These are phyloP conservation scores for Psittacula echo DNA, from an alignment of 2,797 vertebrate species.

Conservation along the genomic window DNA sequence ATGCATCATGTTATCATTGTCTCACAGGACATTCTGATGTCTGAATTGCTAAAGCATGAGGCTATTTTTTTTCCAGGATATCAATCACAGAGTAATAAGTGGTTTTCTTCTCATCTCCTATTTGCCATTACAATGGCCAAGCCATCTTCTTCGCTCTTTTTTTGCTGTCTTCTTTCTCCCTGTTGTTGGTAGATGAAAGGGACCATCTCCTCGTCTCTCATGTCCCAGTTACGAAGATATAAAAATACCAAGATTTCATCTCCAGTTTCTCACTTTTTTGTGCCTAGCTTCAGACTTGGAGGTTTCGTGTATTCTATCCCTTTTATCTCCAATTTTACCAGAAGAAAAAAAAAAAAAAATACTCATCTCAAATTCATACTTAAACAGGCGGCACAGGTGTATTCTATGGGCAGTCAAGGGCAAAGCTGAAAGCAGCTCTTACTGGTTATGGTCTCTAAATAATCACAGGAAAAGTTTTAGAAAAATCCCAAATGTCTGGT, in stretches of 20 bases:
- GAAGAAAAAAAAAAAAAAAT: background rate
- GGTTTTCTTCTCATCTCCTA: background rate
- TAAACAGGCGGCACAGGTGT: background rate
- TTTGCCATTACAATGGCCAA: background rate
- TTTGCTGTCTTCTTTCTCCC: background rate
- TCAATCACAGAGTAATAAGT: background rate
- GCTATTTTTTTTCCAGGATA: background rate
- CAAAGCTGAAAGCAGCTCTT: background rate
- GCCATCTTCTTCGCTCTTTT: background rate
- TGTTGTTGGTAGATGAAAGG: background rate
- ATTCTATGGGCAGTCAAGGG: background rate
- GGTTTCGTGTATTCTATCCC: background rate
- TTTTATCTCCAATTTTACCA: background rate
- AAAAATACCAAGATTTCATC: background rate
- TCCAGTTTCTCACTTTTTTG: background rate
- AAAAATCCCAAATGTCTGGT: background rate
- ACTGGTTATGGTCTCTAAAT: background rate
- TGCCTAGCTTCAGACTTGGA: background rate
- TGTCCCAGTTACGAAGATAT: background rate
- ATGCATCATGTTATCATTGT: background rate
- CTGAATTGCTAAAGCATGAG: background rate
- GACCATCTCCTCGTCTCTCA: background rate
- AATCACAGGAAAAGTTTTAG: background rate
- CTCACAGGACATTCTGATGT: background rate
- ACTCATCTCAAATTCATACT: background rate